Percentiles rank a stretch among this genome's conserved stretches.
phyloP scores from a whole-genome alignment of 2,113 vertebrate genomes.

The Aplodontia rufa region DNA sequence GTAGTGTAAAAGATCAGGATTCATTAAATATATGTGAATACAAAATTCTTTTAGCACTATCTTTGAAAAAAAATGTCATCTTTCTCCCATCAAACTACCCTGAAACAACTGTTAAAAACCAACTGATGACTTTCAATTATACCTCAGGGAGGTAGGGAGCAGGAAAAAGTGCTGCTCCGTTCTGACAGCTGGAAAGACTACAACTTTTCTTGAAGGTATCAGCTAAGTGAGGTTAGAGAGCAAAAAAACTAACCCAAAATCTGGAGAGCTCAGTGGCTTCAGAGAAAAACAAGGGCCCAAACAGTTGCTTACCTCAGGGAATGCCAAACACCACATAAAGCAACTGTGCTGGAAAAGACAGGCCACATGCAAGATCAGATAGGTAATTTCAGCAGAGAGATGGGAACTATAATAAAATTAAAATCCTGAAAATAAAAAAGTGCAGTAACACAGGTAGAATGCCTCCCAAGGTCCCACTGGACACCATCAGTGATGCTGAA shows the following conservation, averaged over 20 bases:
- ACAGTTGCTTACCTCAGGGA: neutral
- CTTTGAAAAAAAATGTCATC: neutral
- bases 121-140: neutral
- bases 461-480: neutral
- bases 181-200: neutral
- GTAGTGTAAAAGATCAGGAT: neutral
- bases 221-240: neutral
- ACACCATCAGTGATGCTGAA: neutral
- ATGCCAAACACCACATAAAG: neutral
- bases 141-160: neutral
- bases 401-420: neutral
- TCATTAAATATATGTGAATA: neutral
- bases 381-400: neutral
- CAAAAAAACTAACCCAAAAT: neutral
- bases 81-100: neutral
- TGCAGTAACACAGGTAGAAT: neutral
- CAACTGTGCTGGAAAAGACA: neutral
- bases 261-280: neutral
- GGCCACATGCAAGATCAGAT: neutral
- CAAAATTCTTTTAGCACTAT: neutral
- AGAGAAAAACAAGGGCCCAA: neutral
- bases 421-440: neutral
- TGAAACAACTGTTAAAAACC: slow-evolving; percentile 10
- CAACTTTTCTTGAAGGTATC: neutral
- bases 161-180: neutral